Base-by-base conservation (phyloP, 2,888 invertebrate species). In the Ormyrus thymus region DNA sequence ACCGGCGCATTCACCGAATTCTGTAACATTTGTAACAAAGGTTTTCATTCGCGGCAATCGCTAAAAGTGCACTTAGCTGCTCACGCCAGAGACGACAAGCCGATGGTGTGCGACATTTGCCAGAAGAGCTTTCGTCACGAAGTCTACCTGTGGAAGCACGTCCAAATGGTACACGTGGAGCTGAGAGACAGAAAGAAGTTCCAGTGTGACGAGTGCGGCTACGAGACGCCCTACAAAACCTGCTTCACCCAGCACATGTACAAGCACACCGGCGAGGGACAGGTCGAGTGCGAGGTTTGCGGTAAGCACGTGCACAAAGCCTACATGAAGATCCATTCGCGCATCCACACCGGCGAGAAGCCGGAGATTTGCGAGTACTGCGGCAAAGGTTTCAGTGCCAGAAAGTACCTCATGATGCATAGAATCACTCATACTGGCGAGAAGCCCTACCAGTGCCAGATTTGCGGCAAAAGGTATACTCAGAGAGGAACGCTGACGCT, bases 61-160 rank as follows among this genome's bases (percentile, higher is more conserved):
- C 65, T 90, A 43, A 85, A 83, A 29, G 85, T 86, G n/a, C 90
- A 90, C 79, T 86, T 86, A 83, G 88, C 86, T n/a, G 86, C 86
- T 4, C 89, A 89, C 70, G 84, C 83, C 0, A 69, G 81, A 3
- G 79, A 81, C 29, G 59, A 71, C n/a, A 77, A 80, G 8, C 66
- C 84, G 0, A 84, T 82, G 58, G 65, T 80, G 0, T 89, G 89
- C 77, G 83, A 87, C 48, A 75, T 86, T 1, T 88, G 88, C 73
- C 91, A 91, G 0, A 92, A 91, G 64, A 90, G 91, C 43, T 92
- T 92, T 75, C 91, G 92, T 0, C 91, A 91, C 0, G 87, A 90
- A n/a, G 88, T 90, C 0, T 92, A 92, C 61, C 82, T 92, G 45
- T 91, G 90, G 65, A 92, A 91, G 0, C 92, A 93, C 82, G 84